Percentiles rank a stretch among this genome's conserved stretches.
Evolutionary conservation across 2,888 invertebrate species (phyloP).

Genomic region (Sinhomidia bicolor): DNA sequence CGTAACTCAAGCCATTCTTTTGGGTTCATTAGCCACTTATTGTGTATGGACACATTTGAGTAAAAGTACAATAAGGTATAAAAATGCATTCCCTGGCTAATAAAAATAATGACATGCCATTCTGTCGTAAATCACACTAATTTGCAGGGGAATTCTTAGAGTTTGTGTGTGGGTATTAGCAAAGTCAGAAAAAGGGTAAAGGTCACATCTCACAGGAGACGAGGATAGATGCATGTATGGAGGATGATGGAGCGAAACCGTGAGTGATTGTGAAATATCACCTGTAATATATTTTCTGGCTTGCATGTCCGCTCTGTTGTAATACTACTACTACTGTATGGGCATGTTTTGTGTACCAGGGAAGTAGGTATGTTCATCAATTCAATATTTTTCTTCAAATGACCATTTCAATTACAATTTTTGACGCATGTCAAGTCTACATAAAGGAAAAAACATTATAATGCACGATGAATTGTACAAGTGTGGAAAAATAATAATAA

Average conservation of each 20-base stretch:
- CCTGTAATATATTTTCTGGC: background rate
- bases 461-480: no score
- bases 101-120: background rate
- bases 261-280: constrained; percentile 37
- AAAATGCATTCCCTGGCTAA: no score
- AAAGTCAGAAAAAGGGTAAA: constrained; percentile 26
- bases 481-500: no score
- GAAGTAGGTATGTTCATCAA: no score
- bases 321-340: background rate
- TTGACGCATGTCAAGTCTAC: no score
- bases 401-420: constrained; percentile 58
- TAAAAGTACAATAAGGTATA: no score
- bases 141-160: constrained; percentile 31
- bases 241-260: background rate
- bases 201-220: no score
- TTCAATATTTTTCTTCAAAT: constrained; percentile 44
- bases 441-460: no score
- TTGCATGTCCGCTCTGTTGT: background rate
- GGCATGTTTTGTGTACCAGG: no score
- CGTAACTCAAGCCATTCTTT: no score
- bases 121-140: constrained; percentile 43
- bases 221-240: no score
- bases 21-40: constrained; percentile 17
- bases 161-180: background rate
- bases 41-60: no score